These are phyloP conservation scores for Nephrotoma guestfalica DNA, from an alignment of 2,888 invertebrate genomes.

Conservation along the genomic window DNA sequence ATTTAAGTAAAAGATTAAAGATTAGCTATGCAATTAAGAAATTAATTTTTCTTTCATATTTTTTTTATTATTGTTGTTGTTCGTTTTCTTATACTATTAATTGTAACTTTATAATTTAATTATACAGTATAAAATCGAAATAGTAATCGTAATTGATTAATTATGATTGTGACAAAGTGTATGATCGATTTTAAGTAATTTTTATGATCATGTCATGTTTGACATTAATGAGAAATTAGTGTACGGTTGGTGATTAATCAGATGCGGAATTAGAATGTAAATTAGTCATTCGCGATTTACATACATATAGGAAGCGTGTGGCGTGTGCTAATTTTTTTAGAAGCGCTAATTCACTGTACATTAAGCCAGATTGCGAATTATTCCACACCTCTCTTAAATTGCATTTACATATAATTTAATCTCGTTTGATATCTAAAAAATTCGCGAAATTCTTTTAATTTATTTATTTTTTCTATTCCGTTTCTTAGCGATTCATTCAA, in stretches of 20 bases:
- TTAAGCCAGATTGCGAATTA: not conserved
- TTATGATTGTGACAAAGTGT: not conserved
- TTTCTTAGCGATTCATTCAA: not conserved
- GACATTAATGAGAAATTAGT: not conserved
- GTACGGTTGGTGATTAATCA: not conserved
- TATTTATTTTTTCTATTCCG: too few relatives aligned
- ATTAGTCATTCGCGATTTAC: not conserved
- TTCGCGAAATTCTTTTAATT: not conserved
- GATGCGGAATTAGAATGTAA: not conserved
- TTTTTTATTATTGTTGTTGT: not conserved
- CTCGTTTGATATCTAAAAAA: not conserved
- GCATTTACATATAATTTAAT: not conserved
- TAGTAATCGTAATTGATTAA: not conserved
- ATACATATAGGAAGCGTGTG: not conserved
- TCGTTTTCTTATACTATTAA: not conserved
- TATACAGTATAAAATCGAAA: not conserved
- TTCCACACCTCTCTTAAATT: not conserved
- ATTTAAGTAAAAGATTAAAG: not conserved
- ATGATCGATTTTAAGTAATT: not conserved
- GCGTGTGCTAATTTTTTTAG: not conserved
- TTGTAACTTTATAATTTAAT: not conserved
- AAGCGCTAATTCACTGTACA: not conserved
- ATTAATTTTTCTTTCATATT: not conserved
- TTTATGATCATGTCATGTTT: not conserved
- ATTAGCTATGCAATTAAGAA: not conserved